A percentile compares a stretch with the other conserved stretches of the same genome.
These are phyloP conservation scores for Ptilonorhynchus violaceus DNA, from an alignment of 2,113 vertebrate species.

Conservation along the genomic window DNA sequence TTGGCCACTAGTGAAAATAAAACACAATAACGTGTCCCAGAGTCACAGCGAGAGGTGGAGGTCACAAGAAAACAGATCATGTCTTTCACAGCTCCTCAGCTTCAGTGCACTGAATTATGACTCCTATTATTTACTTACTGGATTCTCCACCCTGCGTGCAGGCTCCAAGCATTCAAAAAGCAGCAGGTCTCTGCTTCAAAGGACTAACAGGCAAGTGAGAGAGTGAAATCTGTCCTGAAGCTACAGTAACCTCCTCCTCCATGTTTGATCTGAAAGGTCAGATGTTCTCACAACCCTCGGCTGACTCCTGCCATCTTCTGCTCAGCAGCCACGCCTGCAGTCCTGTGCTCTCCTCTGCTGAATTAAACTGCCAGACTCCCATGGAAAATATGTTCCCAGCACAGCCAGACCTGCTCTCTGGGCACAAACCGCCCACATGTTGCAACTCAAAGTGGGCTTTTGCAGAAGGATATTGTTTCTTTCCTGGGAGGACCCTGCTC, in stretches of 20 bases:
- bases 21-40: conserved; percentile 30
- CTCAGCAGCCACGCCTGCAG: neutral
- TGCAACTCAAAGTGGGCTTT: neutral
- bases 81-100: conserved; percentile 46
- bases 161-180: neutral
- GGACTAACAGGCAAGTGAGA: neutral
- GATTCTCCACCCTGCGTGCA: neutral
- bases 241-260: neutral
- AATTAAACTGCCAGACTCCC: neutral
- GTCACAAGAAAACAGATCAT: conserved; percentile 49
- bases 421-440: neutral
- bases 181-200: conserved; percentile 35
- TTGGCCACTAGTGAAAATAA: conserved; percentile 45
- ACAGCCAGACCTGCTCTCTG: neutral
- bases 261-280: neutral
- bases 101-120: neutral
- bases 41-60: conserved; percentile 20
- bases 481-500: neutral
- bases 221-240: neutral
- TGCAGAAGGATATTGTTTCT: neutral
- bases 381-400: fast-evolving
- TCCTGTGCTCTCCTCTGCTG: neutral
- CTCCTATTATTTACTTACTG: conserved; percentile 28
- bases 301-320: neutral
- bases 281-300: neutral